Conservation (phyloP, 2,888 invertebrate species). For the Uloborus plumipes region DNA sequence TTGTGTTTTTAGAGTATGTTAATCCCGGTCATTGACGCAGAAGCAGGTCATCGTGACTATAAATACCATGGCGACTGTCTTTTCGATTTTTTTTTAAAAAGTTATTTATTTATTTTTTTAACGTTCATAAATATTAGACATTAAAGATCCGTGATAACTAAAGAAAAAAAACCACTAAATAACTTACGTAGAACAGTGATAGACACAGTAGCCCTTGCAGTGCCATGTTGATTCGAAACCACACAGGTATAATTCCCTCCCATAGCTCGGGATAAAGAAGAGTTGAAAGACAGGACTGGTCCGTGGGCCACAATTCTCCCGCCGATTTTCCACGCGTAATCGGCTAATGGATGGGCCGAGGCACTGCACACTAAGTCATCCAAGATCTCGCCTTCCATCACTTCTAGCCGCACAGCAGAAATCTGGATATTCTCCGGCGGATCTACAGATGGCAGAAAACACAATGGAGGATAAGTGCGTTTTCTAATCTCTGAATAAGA, state of each 20-base stretch:
- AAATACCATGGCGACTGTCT: too few species aligned
- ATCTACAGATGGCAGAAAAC: slow-evolving; percentile 73
- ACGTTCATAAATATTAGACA: too few species aligned
- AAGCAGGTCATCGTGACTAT: too few species aligned
- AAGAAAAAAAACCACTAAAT: not conserved
- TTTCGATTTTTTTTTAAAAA: too few species aligned
- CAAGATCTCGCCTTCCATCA: slow-evolving; percentile 69
- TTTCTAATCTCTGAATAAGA: slow-evolving; percentile 13
- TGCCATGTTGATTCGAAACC: slow-evolving; percentile 81
- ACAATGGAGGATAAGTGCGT: too few species aligned
- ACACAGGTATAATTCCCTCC: slow-evolving; percentile 83
- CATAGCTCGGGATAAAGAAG: slow-evolving; percentile 79
- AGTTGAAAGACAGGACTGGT: slow-evolving; percentile 76
- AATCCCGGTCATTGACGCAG: too few species aligned
- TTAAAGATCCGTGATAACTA: too few species aligned
- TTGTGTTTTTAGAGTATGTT: too few species aligned
- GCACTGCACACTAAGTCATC: slow-evolving; percentile 67
- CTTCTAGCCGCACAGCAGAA: slow-evolving; percentile 72
- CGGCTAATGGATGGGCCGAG: slow-evolving; percentile 74
- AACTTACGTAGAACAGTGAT: slow-evolving; percentile 89
- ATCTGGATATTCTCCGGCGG: slow-evolving; percentile 89
- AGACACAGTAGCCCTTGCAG: slow-evolving; percentile 78
- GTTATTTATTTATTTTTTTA: too few species aligned
- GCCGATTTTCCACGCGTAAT: slow-evolving; percentile 81
- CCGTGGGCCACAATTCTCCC: slow-evolving; percentile 74